Base-by-base conservation (phyloP, 1,140 invertebrate species). In the Drosophila pachea region DNA sequence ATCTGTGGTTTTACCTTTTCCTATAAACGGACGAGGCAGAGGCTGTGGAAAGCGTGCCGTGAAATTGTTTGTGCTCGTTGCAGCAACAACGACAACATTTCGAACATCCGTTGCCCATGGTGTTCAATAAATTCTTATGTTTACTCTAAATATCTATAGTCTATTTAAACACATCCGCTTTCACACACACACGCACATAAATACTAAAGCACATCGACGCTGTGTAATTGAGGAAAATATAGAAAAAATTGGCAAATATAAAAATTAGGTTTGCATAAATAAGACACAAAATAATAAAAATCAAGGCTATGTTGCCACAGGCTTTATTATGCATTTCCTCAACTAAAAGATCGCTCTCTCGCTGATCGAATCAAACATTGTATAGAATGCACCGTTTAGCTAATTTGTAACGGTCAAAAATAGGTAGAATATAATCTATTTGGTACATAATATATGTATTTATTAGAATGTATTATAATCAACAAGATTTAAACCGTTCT, bases 91-190 rank as follows among this genome's bases (percentile, higher is more conserved):
- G 54, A 56, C 54, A 89, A 70, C 88, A 89, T 76, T 86, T 88
- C 29, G 88, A 89, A 60, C 88, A 89, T 76, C 88, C 87, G 88
- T 89, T 89, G 73, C 88, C 88, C 88, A 89, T 89, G 50, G 29
- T 58, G 58, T 68, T 66, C n/a, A 32, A 42, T 56, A 40, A 14
- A 33, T 59, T 59, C 56, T 63, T 36, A 61, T 62, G 36, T 50
- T 50, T 67, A 33, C 36, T 43, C 53, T 59, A 58, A 58, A 63
- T 68, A 33, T 56, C 63, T 70, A 55, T 47, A 45, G 47, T 70
- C 29, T 64, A 63, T 53, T 58, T 68, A 47, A 42, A 71, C 49
- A 56, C 38, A 12, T 7, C 36, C 59, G 16, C 42, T 29, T 47
- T 32, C 60, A 38, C 16, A 31, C 45, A 50, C 58, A 61, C 9